Evolutionary conservation across 2,888 invertebrate genomes (phyloP), one percentile per base, ranked within the genome.

Genomic region (Diloba caeruleocephala): DNA sequence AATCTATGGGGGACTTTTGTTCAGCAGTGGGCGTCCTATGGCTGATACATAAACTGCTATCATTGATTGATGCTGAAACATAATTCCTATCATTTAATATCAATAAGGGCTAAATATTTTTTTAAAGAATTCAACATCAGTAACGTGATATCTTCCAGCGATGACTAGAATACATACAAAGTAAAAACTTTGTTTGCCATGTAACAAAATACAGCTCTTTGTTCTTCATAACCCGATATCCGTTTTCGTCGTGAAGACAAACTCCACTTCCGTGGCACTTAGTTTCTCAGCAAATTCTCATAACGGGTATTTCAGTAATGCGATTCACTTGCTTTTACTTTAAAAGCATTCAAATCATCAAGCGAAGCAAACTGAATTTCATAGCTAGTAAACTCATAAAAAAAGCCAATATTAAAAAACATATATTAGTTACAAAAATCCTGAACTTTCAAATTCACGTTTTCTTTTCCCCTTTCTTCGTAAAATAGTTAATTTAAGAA

Each of bases 211-310:
- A 64, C 34, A 38, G 52, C 57, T 70, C 67, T 74, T 71, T 70
- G 70, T 76, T 71, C 58, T 54, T 38, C 55, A 58, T 68, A 74
- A 71, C 69, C 75, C 74, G 72, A 77, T 76, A 76, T 78, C 73
- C 73, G 52, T 69, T 71, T 68, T 70, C 63, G 64, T 71, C 68
- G 67, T 76, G 70, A 72, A 69, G 41, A 59, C 32, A 60, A 28
- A 29, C 23, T 48, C 34, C 63, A 66, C 60, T 63, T 73, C 74
- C 71, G 52, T 17, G 19, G 44, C 67, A 57, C 64, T 64, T 71
- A 74, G 67, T 65, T 78, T 56, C 62, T 52, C 46, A 65, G 62
- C 66, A 67, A 68, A 66, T 67, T 60, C 63, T 48, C 53, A 57
- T 52, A 54, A 60, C 58, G 41, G 71, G 56, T 57, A 53, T 70